phyloP scores from a whole-genome alignment of 2,888 invertebrate species.

The Harmothoe impar region DNA sequence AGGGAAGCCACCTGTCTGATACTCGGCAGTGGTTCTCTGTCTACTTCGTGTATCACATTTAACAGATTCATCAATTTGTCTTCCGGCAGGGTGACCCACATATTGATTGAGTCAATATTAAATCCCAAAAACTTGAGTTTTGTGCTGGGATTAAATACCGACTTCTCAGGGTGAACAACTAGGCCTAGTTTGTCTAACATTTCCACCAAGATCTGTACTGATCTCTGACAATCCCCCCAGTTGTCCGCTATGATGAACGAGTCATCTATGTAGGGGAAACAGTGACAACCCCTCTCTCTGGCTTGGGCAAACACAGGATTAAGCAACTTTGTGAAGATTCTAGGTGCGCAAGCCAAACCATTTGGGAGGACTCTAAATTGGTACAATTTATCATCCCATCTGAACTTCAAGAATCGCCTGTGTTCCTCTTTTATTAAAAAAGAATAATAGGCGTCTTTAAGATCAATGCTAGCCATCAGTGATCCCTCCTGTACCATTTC shows the following conservation, averaged over 20 bases:
- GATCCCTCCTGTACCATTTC: background rate
- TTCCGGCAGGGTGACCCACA: background rate
- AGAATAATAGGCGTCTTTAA: background rate
- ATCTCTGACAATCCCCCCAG: background rate
- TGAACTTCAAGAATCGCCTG: background rate
- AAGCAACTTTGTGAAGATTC: background rate
- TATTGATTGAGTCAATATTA: background rate
- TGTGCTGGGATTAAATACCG: background rate
- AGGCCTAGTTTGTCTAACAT: background rate
- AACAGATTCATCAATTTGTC: background rate
- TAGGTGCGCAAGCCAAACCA: background rate
- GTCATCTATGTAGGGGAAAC: background rate
- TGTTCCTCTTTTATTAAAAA: background rate
- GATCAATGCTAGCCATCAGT: background rate
- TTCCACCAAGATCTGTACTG: background rate
- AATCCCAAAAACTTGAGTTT: background rate
- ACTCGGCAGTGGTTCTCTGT: no score
- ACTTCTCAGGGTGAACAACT: background rate
- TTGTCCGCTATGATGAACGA: background rate
- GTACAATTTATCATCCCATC: background rate
- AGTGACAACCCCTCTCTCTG: background rate
- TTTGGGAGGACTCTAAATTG: background rate
- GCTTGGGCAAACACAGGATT: background rate
- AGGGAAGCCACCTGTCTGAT: background rate
- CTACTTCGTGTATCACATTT: background rate